Base-by-base conservation (phyloP, 2,797 vertebrate genomes). In the Avahi laniger region DNA sequence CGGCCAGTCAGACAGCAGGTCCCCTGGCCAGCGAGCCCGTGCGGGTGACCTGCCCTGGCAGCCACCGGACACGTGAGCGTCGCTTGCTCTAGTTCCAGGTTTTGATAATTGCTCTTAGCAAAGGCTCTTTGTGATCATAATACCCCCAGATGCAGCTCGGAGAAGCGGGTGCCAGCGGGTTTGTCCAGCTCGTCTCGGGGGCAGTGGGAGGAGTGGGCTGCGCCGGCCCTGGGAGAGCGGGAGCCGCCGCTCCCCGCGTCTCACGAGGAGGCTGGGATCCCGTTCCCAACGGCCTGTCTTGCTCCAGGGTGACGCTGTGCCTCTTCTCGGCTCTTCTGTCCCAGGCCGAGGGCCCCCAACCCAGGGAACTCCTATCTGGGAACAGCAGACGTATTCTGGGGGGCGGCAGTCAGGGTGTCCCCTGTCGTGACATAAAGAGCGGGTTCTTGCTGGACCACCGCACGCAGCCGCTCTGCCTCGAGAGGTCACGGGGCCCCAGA, bases 381-480 rank as follows among this genome's bases (percentile, higher is more conserved):
- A n/a, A 65, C 17, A 18, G 63, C 18, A 17, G 63, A n/a, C 33
- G 7, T 65, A n/a, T 18, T n/a, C 33, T 18, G 54, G 22, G 52
- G 52, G 52, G 8, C 52, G 7, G 30, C 33, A 63, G 30, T 33
- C 14, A 33, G 61, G 61, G 26, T 30, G 11, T 28, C 59, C 59
- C 28, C 59, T 13, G 28, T 61, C 26, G 28, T 30, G 59, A 61
- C 12, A 61, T 6, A 61, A 61, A 69, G 4, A 8, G 63, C 26
- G 7, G 14, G 10, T 26, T 46, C 63, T 75, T n/a, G 2, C 1
- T 12, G 75, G 15, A 6, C 30, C 4, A 1, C 30, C 1, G 15
- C 20, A 5, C 7, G 2, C 0, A 8, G 33, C 54, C 14, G 4
- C 1, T 1, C 20, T 4, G 1, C 80, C 5, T 0, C 1, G 15